These are phyloP conservation scores for Phymatocera aterrima DNA, from an alignment of 2,888 invertebrate genomes.

Conservation along the genomic window DNA sequence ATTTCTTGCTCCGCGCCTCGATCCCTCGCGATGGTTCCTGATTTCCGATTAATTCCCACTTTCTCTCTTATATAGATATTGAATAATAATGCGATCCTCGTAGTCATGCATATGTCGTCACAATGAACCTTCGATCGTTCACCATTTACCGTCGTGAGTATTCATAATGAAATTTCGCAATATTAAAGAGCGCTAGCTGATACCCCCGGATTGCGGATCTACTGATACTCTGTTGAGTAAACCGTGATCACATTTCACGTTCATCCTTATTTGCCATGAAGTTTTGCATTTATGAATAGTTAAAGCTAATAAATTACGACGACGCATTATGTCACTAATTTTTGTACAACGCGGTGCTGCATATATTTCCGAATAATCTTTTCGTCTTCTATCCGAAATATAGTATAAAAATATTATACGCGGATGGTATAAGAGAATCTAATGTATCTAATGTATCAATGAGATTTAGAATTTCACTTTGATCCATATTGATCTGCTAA, in stretches of 20 bases:
- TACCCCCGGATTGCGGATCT: too few species aligned
- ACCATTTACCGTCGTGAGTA: too few species aligned
- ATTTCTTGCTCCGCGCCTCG: constrained; percentile 41
- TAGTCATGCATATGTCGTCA: neutral
- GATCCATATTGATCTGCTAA: too few species aligned
- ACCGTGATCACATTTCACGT: neutral
- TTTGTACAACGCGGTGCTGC: neutral
- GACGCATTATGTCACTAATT: neutral
- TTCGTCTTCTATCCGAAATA: too few species aligned
- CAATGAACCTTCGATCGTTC: neutral
- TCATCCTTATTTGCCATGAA: neutral
- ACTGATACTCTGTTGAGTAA: neutral
- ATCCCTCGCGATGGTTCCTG: constrained; percentile 50
- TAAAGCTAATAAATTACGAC: neutral
- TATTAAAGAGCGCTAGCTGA: neutral
- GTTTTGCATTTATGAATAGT: neutral
- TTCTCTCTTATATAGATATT: constrained; percentile 27
- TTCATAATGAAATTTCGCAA: neutral
- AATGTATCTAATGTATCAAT: too few species aligned
- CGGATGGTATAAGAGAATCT: too few species aligned
- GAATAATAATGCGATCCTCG: neutral
- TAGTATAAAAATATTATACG: too few species aligned
- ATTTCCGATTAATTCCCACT: constrained; percentile 46
- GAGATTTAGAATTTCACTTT: too few species aligned
- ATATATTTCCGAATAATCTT: too few species aligned